Base-by-base conservation (phyloP, 2,888 invertebrate species). In the Elaeidobius kamerunicus region DNA sequence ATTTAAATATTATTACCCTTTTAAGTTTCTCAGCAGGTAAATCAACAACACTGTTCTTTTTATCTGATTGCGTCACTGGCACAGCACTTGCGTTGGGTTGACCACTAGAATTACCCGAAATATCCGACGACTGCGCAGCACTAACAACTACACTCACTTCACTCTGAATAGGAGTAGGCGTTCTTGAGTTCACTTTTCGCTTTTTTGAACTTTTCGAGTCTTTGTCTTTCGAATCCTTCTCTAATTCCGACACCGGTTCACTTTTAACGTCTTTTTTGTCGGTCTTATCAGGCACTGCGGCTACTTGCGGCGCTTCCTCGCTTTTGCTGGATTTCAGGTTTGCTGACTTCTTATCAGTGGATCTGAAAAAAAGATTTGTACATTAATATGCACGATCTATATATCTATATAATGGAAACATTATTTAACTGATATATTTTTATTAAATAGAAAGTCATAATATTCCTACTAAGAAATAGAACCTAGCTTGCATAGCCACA, bases 171-270 rank as follows among this genome's bases (percentile, higher is more conserved):
- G 74, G 74, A 23, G 74, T 74, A 18, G 74, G 73, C 52, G 74
- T 73, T 63, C 74, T 67, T 19, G 68, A 73, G 56, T 70, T 70
- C 12, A 9, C 30, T 62, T 73, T 73, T 3, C 73, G 69, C 54
- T 73, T 74, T 60, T 73, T 74, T 11, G 65, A 61, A 52, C 66
- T 64, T 55, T 73, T 73, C 23, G 50, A 59, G 39, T 69, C 69
- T 59, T 66, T 69, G 27, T 52, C 48, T 39, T 59, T 52, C 30
- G 52, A 34, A 16, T 52, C 53, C 7, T 43, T 47, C 15, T 58
- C 58, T 1, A 48, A 47, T 40, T 56, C 56, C 11, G 58, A 35
- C 2, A 49, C 55, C 16, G 49, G 41, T 14, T 61, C 62, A 49
- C 53, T 56, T 46, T 65, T 64, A 18, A 30, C 30, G 39, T 63